These are phyloP conservation scores for Oreamnos americanus DNA, from an alignment of 2,113 vertebrate species.

Conservation along the genomic window DNA sequence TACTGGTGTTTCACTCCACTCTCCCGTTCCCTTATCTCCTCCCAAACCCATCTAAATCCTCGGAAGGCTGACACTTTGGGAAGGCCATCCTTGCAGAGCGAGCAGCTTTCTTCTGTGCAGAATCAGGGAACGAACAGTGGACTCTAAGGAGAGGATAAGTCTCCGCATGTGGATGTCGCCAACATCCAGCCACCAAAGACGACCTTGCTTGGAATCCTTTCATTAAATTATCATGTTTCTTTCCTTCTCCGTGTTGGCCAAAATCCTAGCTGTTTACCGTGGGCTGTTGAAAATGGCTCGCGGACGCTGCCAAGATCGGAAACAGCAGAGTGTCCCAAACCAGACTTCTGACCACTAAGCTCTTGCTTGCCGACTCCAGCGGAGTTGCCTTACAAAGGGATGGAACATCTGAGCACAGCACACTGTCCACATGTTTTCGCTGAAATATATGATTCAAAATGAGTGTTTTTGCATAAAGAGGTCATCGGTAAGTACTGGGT, in stretches of 20 bases:
- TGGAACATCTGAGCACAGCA: no score
- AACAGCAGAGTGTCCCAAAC: background rate
- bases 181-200: background rate
- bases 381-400: background rate
- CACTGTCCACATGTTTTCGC: rapidly evolving
- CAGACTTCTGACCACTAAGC: background rate
- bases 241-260: background rate
- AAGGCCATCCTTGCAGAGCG: rapidly evolving
- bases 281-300: background rate
- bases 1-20: no score
- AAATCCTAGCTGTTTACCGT: background rate
- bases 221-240: background rate
- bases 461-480: background rate
- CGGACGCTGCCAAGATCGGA: background rate
- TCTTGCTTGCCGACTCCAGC: background rate
- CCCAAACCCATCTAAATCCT: background rate
- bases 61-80: background rate
- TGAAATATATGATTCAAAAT: background rate
- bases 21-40: background rate
- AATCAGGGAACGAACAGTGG: rapidly evolving
- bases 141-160: rapidly evolving
- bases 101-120: background rate
- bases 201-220: background rate
- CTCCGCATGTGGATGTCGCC: rapidly evolving
- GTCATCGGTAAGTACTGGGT: background rate